These are phyloP conservation scores for Plodia interpunctella DNA, from an alignment of 1,140 invertebrate genomes.

Conservation along the genomic window DNA sequence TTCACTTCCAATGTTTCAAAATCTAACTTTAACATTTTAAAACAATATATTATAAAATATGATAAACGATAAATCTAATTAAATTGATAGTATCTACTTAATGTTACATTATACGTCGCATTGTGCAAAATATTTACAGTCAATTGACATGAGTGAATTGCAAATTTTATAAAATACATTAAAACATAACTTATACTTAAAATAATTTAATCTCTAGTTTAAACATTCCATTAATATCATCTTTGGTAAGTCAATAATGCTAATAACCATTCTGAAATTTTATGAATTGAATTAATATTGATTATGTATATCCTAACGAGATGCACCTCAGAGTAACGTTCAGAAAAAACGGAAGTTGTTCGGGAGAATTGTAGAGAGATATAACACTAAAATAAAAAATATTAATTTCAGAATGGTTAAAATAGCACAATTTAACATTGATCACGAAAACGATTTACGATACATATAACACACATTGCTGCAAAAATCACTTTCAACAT, in stretches of 20 bases:
- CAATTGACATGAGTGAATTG: conserved; percentile 8
- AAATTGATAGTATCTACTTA: conserved; percentile 5
- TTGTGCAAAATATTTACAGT: conserved; percentile 5
- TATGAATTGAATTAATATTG: too few species aligned
- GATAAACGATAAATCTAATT: conserved; percentile 2
- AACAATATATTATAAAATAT: neutral
- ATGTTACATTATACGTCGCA: neutral
- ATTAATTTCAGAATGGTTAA: conserved; percentile 6
- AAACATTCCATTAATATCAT: conserved; percentile 9
- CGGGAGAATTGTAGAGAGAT: too few species aligned
- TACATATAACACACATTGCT: too few species aligned
- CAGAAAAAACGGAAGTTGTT: too few species aligned
- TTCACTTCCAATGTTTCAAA: neutral
- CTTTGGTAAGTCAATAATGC: conserved; percentile 12
- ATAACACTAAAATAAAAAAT: neutral
- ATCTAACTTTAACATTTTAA: neutral
- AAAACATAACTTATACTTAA: neutral
- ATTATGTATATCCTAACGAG: too few species aligned
- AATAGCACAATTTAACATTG: conserved; percentile 7
- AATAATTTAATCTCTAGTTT: conserved; percentile 11
- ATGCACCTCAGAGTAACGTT: too few species aligned
- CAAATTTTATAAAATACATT: conserved; percentile 6
- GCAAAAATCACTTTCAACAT: too few species aligned
- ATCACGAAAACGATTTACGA: neutral
- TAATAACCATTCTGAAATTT: conserved; percentile 3